phyloP scores from a whole-genome alignment of 1,140 invertebrate species.

The Chlorops oryzae region DNA sequence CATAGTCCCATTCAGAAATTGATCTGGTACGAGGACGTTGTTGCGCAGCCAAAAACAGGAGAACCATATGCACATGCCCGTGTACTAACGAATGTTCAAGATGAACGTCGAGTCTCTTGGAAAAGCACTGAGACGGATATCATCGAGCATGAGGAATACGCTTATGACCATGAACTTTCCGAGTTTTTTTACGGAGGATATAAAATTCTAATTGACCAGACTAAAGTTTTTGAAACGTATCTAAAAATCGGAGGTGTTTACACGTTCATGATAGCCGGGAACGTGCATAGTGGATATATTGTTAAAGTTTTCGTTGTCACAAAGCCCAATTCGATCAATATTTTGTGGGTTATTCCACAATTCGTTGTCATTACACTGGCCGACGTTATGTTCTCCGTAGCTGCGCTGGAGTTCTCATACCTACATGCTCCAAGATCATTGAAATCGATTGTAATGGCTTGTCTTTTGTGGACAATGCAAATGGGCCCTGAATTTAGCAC shows the following conservation, averaged over 20 bases:
- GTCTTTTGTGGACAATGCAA: constrained; percentile 83
- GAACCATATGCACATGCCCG: constrained; percentile 26
- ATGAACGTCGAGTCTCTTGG: constrained; percentile 17
- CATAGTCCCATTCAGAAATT: constrained; percentile 5
- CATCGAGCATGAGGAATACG: constrained; percentile 15
- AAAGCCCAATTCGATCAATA: constrained; percentile 64
- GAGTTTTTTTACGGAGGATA: constrained; percentile 49
- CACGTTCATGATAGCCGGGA: constrained; percentile 49
- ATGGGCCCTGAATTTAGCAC: constrained; percentile 91
- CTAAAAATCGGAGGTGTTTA: constrained; percentile 58
- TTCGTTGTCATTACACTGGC: constrained; percentile 79
- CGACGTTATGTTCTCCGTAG: constrained; percentile 83
- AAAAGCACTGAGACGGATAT: constrained; percentile 16
- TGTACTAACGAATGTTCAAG: constrained; percentile 26
- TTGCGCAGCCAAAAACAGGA: constrained; percentile 36
- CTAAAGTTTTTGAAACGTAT: constrained; percentile 17
- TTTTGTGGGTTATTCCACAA: constrained; percentile 80
- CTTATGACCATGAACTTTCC: constrained; percentile 27
- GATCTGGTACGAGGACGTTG: constrained; percentile 24
- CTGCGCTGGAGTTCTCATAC: constrained; percentile 88
- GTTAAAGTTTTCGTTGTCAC: constrained; percentile 49
- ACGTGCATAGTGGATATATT: neutral
- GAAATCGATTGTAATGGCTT: constrained; percentile 86
- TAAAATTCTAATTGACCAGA: constrained; percentile 39
- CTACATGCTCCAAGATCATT: constrained; percentile 79